Conservation (phyloP, 1,140 invertebrate species). For the Hypothenemus hampei region DNA sequence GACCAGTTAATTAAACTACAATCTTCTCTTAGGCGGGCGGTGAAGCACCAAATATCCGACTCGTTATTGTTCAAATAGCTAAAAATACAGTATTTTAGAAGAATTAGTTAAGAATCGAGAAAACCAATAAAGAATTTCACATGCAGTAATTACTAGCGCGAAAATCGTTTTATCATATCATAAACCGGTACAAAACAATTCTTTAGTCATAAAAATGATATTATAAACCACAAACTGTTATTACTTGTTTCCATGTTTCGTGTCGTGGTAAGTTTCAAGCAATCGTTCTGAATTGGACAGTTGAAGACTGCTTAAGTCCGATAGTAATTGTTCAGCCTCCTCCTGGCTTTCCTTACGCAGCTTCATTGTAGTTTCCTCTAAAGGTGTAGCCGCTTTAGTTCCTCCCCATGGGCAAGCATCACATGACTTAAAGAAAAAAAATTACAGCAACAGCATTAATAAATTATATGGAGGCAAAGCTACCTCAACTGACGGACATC, state of each 20-base stretch:
- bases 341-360: slow-evolving; percentile 40
- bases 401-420: background rate
- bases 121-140: too few relatives aligned
- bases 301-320: slow-evolving; percentile 38
- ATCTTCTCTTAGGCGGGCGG: slow-evolving; percentile 37
- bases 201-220: too few relatives aligned
- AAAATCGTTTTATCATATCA: too few relatives aligned
- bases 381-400: background rate
- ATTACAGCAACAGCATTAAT: background rate
- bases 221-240: too few relatives aligned
- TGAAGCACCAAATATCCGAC: slow-evolving; percentile 31
- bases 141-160: too few relatives aligned
- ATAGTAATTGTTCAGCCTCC: slow-evolving; percentile 41
- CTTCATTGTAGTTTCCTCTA: background rate
- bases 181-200: too few relatives aligned
- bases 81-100: too few relatives aligned
- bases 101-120: too few relatives aligned
- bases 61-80: too few relatives aligned
- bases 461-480: background rate
- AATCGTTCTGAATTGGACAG: background rate
- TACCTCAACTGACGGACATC: slow-evolving; percentile 2
- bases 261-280: background rate
- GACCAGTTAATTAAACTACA: slow-evolving; percentile 32
- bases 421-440: background rate
- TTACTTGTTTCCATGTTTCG: too few relatives aligned